Evolutionary conservation across 2,797 vertebrate genomes (phyloP), one percentile per base, ranked within the genome.

Genomic region (Poeciliopsis infans): DNA sequence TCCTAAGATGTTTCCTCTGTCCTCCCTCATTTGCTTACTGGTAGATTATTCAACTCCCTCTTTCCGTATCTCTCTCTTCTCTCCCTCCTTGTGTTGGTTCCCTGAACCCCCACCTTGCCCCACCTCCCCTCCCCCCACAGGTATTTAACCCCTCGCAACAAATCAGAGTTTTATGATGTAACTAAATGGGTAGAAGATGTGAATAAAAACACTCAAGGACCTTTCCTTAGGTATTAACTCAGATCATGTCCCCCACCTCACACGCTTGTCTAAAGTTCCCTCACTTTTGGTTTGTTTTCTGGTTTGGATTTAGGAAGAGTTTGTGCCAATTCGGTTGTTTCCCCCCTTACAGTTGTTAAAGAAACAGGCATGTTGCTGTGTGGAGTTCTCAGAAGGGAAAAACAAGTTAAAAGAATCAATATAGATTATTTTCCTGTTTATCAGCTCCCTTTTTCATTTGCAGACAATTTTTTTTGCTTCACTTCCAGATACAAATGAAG

Each of bases 171-270:
- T 98, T 99, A 97, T 99, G 97, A 99, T 99, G 97, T 99, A 98
- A 98, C 98, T 98, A 99, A 98, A 96, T 99, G 98, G 98, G 97
- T 99, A 97, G 98, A 99, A 98, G 98, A 99, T 98, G 98, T 99
- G 97, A 99, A 99, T 99, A 99, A 96, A 99, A 99, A 99, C 97
- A 98, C 97, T 97, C 96, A 96, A 97, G 97, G 97, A 98, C 97
- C 97, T 90, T 98, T 96, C 94, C 96, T 98, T 99, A 99, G 98
- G 98, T 99, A 99, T 97, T 96, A 87, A 79, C 88, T 90, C 93
- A 89, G 92, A 89, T 79, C 89, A 83, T 86, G 82, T 96, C 93
- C 85, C 87, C 68, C 90, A 85, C 78, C 91, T 86, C 85, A 83
- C 81, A 88, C 74, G 89, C 90, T 91, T 93, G 76, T 93, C 80